phyloP scores from a whole-genome alignment of 2,113 vertebrate genomes.

The Etheostoma spectabile region DNA sequence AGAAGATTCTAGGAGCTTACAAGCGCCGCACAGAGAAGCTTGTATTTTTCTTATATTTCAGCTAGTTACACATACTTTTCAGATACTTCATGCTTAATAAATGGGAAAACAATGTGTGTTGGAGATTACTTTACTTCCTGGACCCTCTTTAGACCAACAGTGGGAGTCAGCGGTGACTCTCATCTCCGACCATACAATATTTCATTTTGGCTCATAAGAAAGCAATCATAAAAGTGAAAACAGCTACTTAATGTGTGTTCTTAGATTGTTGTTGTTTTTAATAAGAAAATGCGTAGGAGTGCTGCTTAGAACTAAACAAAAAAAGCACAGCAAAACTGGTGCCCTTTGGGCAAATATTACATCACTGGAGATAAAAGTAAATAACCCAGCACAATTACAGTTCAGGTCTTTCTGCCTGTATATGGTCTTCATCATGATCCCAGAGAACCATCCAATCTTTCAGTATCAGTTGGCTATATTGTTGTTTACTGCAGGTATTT shows the following conservation, averaged over 20 bases:
- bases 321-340: background rate
- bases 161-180: background rate
- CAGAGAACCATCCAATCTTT: background rate
- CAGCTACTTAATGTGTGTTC: background rate
- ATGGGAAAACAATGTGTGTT: background rate
- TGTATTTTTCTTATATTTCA: background rate
- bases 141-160: background rate
- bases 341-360: background rate
- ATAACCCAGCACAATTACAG: background rate
- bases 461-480: background rate
- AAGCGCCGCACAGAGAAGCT: background rate
- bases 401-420: too few relatives aligned
- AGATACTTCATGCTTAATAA: background rate
- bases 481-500: background rate
- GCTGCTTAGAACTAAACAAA: background rate
- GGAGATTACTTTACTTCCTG: background rate
- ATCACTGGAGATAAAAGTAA: background rate
- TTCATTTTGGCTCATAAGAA: background rate
- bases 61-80: background rate
- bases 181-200: background rate
- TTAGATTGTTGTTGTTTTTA: background rate
- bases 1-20: rapidly evolving
- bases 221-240: background rate
- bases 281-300: background rate
- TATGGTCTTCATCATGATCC: background rate